Evolutionary conservation across 2,797 vertebrate species (phyloP), one percentile per base, ranked within the genome.

Genomic region (Tokudaia muenninki): DNA sequence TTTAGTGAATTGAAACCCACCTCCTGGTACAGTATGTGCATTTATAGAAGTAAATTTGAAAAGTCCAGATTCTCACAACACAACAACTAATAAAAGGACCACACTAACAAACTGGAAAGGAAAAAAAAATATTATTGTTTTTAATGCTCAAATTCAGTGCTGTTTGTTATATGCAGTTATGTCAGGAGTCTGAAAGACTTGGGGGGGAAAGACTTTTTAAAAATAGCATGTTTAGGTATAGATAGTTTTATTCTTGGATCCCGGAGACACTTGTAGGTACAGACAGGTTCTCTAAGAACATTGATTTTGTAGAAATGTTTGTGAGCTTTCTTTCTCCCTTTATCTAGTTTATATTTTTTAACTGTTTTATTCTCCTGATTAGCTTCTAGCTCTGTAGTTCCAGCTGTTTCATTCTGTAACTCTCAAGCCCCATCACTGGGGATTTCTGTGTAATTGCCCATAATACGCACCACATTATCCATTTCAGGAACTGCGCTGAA

Each of bases 391-490:
- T 98, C 97, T 98, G 98, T 97, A 98, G 98, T 98, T 99, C 98
- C 98, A 99, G 98, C 98, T 99, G 98, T 99, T 99, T 99, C 98
- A 98, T 98, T 98, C 98, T 98, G 98, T 98, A 99, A 98, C 99
- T 99, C 98, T 98, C 98, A 99, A 99, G 98, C 98, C 98, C 98
- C 97, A 98, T 99, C 99, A 97, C 98, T 99, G 98, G 98, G 98
- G 99, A 99, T 98, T 99, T 99, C 99, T 98, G 98, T 98, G 98
- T 99, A 99, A 99, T 99, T 99, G 99, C 99, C 99, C 98, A 99
- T 99, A 99, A 99, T 99, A 99, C 98, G 98, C 99, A 98, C 98
- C 99, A 99, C 99, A 99, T 99, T 99, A 99, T 99, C 99, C 99
- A 99, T 99, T 98, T 98, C 98, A 99, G 98, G 98, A 99, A 98